Evolutionary conservation across 2,797 vertebrate genomes (phyloP).

Genomic region (Gallirallus australis): DNA sequence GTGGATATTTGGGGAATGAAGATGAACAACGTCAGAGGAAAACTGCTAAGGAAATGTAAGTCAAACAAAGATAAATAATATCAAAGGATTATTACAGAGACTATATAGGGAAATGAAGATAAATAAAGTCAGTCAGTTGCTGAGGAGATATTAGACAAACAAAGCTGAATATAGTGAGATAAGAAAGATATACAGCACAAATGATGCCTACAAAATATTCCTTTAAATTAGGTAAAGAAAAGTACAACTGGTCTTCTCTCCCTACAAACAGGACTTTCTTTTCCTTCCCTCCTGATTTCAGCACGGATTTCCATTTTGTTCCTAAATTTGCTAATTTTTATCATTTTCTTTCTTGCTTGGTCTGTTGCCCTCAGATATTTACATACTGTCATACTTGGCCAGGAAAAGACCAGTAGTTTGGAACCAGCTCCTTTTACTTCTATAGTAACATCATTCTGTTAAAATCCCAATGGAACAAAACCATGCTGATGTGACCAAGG

Average conservation of each 20-base stretch:
- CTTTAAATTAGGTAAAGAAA: neutral
- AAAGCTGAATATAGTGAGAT: conserved; percentile 11
- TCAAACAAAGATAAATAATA: conserved; percentile 72
- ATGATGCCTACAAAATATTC: neutral
- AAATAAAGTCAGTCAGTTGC: conserved; percentile 31
- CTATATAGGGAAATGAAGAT: conserved; percentile 43
- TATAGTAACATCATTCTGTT: accelerated
- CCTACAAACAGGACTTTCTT: neutral
- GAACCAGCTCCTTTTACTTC: neutral
- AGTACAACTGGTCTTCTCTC: neutral
- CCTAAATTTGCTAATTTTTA: neutral
- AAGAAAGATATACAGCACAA: neutral
- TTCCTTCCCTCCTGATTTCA: neutral
- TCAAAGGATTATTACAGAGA: conserved; percentile 18
- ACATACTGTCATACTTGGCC: neutral
- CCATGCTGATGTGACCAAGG: neutral
- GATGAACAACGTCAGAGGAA: conserved; percentile 41
- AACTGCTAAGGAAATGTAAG: conserved; percentile 52
- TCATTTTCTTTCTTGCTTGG: neutral
- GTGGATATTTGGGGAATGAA: conserved; percentile 31
- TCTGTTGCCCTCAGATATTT: neutral
- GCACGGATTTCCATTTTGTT: neutral
- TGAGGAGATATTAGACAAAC: conserved; percentile 40
- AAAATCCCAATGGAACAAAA: neutral
- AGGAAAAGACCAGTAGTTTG: neutral